phyloP scores from a whole-genome alignment of 2,888 invertebrate genomes.

The Hofmannophila pseudospretella region DNA sequence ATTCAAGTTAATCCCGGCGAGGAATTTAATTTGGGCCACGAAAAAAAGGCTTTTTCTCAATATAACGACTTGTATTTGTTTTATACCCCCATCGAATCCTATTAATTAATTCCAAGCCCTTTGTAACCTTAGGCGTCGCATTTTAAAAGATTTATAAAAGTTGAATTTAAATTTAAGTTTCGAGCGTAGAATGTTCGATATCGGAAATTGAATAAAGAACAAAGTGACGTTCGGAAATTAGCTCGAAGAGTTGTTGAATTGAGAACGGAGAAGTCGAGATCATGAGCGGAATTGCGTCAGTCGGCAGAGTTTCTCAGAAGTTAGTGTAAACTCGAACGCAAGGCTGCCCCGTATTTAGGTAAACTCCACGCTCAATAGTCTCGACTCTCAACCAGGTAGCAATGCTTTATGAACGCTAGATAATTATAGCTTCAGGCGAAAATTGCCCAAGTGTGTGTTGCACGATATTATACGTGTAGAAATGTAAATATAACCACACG shows the following conservation, averaged over 20 bases:
- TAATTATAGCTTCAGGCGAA: slow-evolving; percentile 9
- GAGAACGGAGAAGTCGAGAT: slow-evolving; percentile 52
- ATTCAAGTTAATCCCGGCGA: slow-evolving; percentile 50
- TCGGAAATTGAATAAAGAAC: slow-evolving; percentile 77
- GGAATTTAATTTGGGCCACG: slow-evolving; percentile 46
- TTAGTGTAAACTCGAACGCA: slow-evolving; percentile 57
- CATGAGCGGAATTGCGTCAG: slow-evolving; percentile 74
- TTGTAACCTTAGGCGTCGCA: slow-evolving; percentile 22
- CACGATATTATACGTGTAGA: too few species aligned
- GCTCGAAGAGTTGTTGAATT: slow-evolving; percentile 66
- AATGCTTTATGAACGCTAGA: neutral
- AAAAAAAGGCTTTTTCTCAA: slow-evolving; percentile 24
- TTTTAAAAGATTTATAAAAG: slow-evolving; percentile 35
- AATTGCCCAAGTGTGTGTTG: neutral
- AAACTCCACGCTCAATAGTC: slow-evolving; percentile 6
- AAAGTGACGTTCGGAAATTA: slow-evolving; percentile 77
- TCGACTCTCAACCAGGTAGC: slow-evolving; percentile 5
- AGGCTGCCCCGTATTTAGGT: slow-evolving; percentile 29
- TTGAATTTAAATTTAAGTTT: slow-evolving; percentile 35
- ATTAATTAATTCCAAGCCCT: slow-evolving; percentile 36
- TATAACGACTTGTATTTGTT: slow-evolving; percentile 20
- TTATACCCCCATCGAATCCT: slow-evolving; percentile 26
- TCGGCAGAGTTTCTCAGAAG: slow-evolving; percentile 60
- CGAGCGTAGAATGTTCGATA: slow-evolving; percentile 48
- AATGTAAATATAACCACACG: neutral